Conservation (phyloP, 1,140 invertebrate genomes). For the Drosophila nigromelanica region DNA sequence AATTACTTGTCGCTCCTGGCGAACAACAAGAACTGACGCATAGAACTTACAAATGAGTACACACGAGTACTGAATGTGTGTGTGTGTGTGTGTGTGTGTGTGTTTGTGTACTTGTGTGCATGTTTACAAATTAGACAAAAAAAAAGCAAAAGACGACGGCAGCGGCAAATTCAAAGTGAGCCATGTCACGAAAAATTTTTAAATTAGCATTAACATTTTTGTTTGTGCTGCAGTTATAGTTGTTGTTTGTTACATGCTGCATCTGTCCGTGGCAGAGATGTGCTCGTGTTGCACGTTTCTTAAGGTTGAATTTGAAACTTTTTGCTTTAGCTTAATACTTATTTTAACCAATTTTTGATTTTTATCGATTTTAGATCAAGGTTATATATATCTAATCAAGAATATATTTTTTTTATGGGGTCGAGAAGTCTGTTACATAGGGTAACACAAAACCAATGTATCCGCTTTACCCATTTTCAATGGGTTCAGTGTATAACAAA, state of each 20-base stretch:
- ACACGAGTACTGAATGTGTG: slow-evolving; percentile 1
- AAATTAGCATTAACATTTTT: slow-evolving; percentile 80
- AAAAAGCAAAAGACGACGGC: slow-evolving; percentile 47
- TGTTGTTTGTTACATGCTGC: slow-evolving; percentile 23
- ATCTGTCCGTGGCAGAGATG: slow-evolving; percentile 8
- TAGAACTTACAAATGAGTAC: slow-evolving; percentile 9
- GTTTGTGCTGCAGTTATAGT: slow-evolving; percentile 42
- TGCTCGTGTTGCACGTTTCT: background rate
- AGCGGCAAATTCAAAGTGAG: slow-evolving; percentile 65
- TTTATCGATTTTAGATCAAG: no score
- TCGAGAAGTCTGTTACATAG: no score
- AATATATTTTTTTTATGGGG: no score
- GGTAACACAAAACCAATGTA: no score
- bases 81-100: slow-evolving; percentile 15
- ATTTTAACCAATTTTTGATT: no score
- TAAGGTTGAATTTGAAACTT: no score
- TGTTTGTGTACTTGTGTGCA: slow-evolving; percentile 17
- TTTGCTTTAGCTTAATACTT: no score
- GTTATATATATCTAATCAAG: no score
- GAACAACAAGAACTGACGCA: slow-evolving; percentile 40
- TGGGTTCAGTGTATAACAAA: no score
- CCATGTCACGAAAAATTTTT: slow-evolving; percentile 82
- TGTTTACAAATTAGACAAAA: slow-evolving; percentile 61
- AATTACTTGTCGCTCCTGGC: slow-evolving; percentile 80
- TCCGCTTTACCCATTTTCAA: no score